Percentiles rank a stretch among this genome's conserved stretches.
phyloP scores from a whole-genome alignment of 2,888 invertebrate genomes.

The Andrena fulva region DNA sequence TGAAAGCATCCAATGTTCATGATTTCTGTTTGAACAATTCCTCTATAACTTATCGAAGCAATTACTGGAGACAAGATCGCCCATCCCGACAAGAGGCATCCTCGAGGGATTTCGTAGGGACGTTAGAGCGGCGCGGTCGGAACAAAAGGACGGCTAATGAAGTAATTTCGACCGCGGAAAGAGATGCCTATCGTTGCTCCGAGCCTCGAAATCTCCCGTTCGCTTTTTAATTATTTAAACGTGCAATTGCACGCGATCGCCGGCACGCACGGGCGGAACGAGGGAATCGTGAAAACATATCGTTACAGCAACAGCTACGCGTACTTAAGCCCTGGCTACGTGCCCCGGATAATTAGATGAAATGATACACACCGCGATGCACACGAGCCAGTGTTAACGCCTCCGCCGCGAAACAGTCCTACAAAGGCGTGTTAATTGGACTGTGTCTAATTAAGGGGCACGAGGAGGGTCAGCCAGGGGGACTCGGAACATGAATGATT shows the following conservation, averaged over 20 bases:
- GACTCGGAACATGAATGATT: not conserved
- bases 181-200: slow-evolving; percentile 37
- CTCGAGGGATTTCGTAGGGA: not conserved
- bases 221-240: slow-evolving; percentile 60
- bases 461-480: not conserved
- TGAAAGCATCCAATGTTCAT: too few species aligned
- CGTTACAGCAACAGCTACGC: slow-evolving; percentile 47
- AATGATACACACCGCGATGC: slow-evolving; percentile 53
- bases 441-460: slow-evolving; percentile 60
- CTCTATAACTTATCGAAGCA: too few species aligned
- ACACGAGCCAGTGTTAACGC: slow-evolving; percentile 41
- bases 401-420: slow-evolving; percentile 10
- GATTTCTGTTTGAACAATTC: too few species aligned
- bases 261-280: slow-evolving; percentile 37
- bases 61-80: too few species aligned
- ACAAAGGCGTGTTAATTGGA: slow-evolving; percentile 55
- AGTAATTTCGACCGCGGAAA: slow-evolving; percentile 28
- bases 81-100: too few species aligned
- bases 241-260: slow-evolving; percentile 46
- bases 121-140: not conserved
- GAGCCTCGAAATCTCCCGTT: slow-evolving; percentile 25
- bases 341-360: slow-evolving; percentile 60
- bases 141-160: slow-evolving; percentile 21
- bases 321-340: slow-evolving; percentile 41
- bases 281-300: slow-evolving; percentile 56